These are phyloP conservation scores for Acanthosepion lycidas DNA, from an alignment of 2,888 invertebrate genomes.

Conservation along the genomic window DNA sequence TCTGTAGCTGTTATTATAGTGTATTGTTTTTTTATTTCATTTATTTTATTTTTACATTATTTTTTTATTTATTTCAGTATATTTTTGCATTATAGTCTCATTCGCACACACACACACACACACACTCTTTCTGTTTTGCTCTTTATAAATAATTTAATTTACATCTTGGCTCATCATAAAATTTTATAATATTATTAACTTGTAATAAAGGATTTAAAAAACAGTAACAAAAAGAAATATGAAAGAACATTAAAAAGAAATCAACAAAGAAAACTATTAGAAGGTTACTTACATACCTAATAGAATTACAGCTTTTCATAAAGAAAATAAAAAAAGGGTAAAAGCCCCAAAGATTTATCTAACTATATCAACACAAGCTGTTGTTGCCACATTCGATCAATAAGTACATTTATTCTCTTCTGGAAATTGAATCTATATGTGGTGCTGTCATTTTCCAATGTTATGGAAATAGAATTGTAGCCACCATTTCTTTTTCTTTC, in stretches of 20 bases:
- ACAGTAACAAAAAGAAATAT: background rate
- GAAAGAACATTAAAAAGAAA: background rate
- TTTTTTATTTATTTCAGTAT: background rate
- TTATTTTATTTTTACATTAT: background rate
- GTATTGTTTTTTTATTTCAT: background rate
- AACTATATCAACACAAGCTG: constrained; percentile 8
- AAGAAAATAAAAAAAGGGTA: background rate
- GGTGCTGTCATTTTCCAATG: constrained; percentile 11
- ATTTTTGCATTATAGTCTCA: background rate
- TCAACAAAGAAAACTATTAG: background rate
- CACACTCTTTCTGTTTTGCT: background rate
- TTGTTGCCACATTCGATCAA: background rate
- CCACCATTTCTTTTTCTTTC: background rate
- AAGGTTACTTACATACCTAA: constrained; percentile 14
- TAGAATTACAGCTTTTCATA: background rate
- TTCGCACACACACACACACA: too few species aligned
- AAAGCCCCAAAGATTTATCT: constrained; percentile 33
- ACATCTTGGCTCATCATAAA: background rate
- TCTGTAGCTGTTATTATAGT: background rate
- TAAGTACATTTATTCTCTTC: background rate
- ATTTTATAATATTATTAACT: background rate
- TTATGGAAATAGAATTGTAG: background rate
- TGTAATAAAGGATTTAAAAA: background rate
- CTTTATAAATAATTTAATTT: background rate
- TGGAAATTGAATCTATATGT: background rate